These are phyloP conservation scores for Hydropsyche betteni DNA, from an alignment of 2,888 invertebrate species.

Conservation along the genomic window DNA sequence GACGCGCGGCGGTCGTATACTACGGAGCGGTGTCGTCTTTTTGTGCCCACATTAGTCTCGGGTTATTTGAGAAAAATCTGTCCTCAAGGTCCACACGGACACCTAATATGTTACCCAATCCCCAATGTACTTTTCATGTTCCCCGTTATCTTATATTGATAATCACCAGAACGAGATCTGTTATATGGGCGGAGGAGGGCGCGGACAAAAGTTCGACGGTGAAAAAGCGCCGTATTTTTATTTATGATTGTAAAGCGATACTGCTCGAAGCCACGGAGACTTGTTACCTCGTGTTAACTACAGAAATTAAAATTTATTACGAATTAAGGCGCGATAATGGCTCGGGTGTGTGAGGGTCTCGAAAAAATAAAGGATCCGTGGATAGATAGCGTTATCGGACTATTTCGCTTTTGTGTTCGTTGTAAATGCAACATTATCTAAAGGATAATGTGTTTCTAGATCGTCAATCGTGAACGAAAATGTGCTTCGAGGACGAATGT, in stretches of 20 bases:
- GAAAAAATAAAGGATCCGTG: too few relatives aligned
- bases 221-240: background rate
- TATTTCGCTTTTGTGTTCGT: too few relatives aligned
- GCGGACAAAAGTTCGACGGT: background rate
- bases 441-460: too few relatives aligned
- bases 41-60: slow-evolving; percentile 35
- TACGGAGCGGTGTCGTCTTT: slow-evolving; percentile 27
- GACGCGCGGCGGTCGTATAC: too few relatives aligned
- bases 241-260: slow-evolving; percentile 28
- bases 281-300: slow-evolving; percentile 29
- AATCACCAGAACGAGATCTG: slow-evolving; percentile 50
- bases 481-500: too few relatives aligned
- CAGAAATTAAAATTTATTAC: slow-evolving; percentile 26
- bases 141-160: slow-evolving; percentile 48
- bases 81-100: slow-evolving; percentile 42
- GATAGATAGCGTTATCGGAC: too few relatives aligned
- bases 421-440: too few relatives aligned
- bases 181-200: slow-evolving; percentile 30
- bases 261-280: slow-evolving; percentile 9
- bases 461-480: too few relatives aligned
- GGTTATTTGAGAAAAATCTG: slow-evolving; percentile 48
- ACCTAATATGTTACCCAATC: slow-evolving; percentile 49
- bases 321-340: slow-evolving; percentile 7
- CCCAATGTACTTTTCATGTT: slow-evolving; percentile 51
- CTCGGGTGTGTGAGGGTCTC: too few relatives aligned